Percentiles rank a stretch among this genome's conserved stretches.
Evolutionary conservation across 2,797 vertebrate species (phyloP).

Genomic region (Alectoris magna): DNA sequence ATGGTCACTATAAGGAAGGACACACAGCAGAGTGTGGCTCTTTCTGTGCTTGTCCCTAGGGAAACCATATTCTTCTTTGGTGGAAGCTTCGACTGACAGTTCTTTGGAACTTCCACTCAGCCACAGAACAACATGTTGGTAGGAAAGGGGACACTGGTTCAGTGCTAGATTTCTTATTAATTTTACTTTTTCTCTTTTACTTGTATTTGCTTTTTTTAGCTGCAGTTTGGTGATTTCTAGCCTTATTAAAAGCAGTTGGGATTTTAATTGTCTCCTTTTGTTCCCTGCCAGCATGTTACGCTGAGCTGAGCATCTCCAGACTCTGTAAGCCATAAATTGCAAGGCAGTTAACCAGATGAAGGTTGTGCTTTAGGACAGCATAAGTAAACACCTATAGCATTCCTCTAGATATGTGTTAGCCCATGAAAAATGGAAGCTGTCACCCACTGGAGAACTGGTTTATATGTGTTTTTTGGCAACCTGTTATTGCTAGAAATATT

Average conservation of each 20-base stretch:
- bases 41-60: neutral
- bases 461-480: neutral
- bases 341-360: neutral
- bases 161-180: neutral
- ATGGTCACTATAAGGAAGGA: neutral
- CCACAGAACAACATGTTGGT: neutral
- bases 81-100: neutral
- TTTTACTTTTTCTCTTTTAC: neutral
- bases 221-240: neutral
- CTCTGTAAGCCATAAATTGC: neutral
- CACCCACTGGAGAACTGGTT: neutral
- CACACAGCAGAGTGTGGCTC: neutral
- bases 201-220: neutral
- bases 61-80: fast-evolving
- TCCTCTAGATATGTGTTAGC: neutral
- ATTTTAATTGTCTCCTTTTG: neutral
- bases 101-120: neutral
- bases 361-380: neutral
- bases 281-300: neutral
- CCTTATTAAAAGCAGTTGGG: neutral
- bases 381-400: neutral
- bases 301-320: neutral
- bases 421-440: neutral
- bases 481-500: neutral
- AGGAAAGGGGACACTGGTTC: neutral